Base-by-base conservation (phyloP, 2,888 invertebrate species). In the Dasypolia templi region DNA sequence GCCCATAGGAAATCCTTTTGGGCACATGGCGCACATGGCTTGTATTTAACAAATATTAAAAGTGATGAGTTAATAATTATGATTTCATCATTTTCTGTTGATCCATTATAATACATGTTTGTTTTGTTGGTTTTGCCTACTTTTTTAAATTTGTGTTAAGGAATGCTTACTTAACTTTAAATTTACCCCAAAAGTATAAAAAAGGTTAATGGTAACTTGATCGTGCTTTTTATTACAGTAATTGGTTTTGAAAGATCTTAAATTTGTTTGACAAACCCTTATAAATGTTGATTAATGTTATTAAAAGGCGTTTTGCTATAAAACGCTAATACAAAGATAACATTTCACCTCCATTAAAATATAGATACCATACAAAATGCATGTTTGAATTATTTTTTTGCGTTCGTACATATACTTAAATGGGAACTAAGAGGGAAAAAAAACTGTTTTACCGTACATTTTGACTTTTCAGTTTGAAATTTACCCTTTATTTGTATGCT, bases 211-310 rank as follows among this genome's bases (percentile, higher is more conserved):
- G 12, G 64, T 77, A 67, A 81, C 39, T 17, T 49, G 42, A 81
- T 81, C 39, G 9, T 64, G 35, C 39, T 74, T 65, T 69, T 56
- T 58, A 71, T 67, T 12, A 42, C n/a, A 53, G 44, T 56, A 67
- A 78, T 64, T 79, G 58, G 51, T 80, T 77, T 59, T 76, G 63
- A 67, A 49, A 75, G 56, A 75, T 26, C 65, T 64, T 76, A 22
- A 84, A 75, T 68, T 46, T 75, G 42, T 35, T 64, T 70, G 73
- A 72, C 46, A 64, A 63, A 39, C 11, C 53, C 69, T 71, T 67
- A 75, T 74, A 65, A 85, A 83, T 85, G 72, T 79, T 79, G 69
- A 85, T 75, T 9, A 72, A 67, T 53, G n/a, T 65, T 61, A 64
- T 62, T 71, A 46, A 63, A 81, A 72, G 26, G 22, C 26, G 42